Evolutionary conservation across 2,888 invertebrate species (phyloP).

Genomic region (Chaitophorus viminalis): DNA sequence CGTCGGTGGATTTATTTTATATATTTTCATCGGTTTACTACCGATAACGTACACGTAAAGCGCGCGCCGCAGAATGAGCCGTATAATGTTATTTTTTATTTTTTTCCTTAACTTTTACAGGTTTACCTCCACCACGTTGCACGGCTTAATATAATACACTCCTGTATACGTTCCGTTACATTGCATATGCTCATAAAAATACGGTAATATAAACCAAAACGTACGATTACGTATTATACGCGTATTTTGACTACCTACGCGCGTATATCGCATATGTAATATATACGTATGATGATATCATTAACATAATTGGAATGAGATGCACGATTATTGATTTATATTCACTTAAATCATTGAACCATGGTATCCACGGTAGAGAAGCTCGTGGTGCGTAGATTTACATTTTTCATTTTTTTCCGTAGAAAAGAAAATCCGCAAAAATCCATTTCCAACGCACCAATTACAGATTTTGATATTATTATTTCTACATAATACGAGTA

Average conservation of each 20-base stretch:
- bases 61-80: not conserved
- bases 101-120: constrained; percentile 5
- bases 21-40: constrained; percentile 25
- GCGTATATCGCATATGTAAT: not conserved
- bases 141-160: not conserved
- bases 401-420: not conserved
- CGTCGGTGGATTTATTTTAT: constrained; percentile 32
- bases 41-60: not conserved
- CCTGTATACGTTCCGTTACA: constrained; percentile 16
- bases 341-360: not conserved
- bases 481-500: too few relatives aligned
- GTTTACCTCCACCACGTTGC: not conserved
- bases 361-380: not conserved
- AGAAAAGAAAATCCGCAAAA: too few relatives aligned
- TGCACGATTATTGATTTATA: not conserved
- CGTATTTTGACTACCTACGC: not conserved
- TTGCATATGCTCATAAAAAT: constrained; percentile 31
- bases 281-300: not conserved
- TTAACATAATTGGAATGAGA: not conserved
- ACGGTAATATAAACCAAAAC: not conserved
- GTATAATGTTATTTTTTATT: not conserved
- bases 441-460: too few relatives aligned
- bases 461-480: too few relatives aligned
- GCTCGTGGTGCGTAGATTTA: not conserved
- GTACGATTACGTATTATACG: not conserved